A percentile compares a stretch with the other conserved stretches of the same genome.
phyloP scores from a whole-genome alignment of 2,888 invertebrate genomes.

The Lithophane socia region DNA sequence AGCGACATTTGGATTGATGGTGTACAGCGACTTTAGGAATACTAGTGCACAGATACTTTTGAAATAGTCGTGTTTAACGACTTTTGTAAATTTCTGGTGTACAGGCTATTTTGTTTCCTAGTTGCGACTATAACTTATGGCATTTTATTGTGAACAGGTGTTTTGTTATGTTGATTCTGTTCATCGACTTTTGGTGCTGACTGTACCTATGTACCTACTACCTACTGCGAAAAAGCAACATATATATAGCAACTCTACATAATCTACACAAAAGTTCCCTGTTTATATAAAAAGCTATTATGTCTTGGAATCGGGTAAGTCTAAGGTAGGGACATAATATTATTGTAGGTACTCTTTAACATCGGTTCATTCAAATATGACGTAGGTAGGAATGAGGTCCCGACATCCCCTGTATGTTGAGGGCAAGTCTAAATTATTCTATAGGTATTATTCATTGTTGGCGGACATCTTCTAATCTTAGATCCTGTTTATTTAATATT shows the following conservation, averaged over 20 bases:
- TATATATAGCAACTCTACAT: background rate
- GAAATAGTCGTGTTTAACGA: too few relatives aligned
- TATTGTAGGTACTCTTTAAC: background rate
- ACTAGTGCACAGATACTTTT: too few relatives aligned
- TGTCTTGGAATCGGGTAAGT: conserved; percentile 7
- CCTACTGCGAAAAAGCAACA: background rate
- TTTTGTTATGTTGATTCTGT: too few relatives aligned
- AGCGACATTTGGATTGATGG: too few relatives aligned
- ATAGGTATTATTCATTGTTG: background rate
- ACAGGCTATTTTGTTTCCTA: too few relatives aligned
- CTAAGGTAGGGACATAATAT: background rate
- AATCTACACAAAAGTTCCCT: background rate
- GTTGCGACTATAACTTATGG: too few relatives aligned
- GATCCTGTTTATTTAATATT: background rate
- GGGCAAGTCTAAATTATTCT: background rate
- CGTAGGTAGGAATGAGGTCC: background rate
- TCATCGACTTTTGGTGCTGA: too few relatives aligned
- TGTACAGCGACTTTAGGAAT: too few relatives aligned
- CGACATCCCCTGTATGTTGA: background rate
- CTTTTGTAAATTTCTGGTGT: too few relatives aligned
- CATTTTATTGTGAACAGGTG: too few relatives aligned
- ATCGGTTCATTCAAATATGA: conserved; percentile 19
- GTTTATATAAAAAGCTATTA: conserved; percentile 2
- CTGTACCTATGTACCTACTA: background rate
- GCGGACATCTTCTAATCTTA: background rate